A percentile compares a stretch with the other conserved stretches of the same genome.
Evolutionary conservation across 2,113 vertebrate species (phyloP).

Genomic region (Amphiprion ocellaris): DNA sequence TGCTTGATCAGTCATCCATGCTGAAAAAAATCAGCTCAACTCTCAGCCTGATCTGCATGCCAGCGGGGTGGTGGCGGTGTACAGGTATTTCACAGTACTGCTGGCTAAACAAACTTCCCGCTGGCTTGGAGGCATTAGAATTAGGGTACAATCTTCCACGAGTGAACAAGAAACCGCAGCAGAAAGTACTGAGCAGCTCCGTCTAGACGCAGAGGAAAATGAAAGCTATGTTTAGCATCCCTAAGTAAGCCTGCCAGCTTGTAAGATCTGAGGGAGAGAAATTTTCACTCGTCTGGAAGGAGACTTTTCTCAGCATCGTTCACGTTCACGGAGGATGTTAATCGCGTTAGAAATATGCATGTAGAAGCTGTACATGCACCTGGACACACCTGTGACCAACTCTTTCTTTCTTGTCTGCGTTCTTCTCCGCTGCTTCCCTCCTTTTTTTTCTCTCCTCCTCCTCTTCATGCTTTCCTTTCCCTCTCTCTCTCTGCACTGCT

Average conservation of each 20-base stretch:
- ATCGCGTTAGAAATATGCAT: neutral
- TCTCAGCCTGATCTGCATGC: neutral
- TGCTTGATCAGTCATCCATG: slow-evolving; percentile 14
- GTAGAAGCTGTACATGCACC: slow-evolving; percentile 6
- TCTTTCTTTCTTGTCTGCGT: slow-evolving; percentile 17
- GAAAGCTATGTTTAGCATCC: slow-evolving; percentile 79
- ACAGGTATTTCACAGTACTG: slow-evolving; percentile 59
- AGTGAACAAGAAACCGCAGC: slow-evolving; percentile 69
- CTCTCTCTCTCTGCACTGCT: slow-evolving; percentile 57
- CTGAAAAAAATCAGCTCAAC: slow-evolving; percentile 36
- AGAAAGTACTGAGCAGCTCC: slow-evolving; percentile 53
- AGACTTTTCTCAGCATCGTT: slow-evolving; percentile 34
- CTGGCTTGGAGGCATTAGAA: slow-evolving; percentile 58
- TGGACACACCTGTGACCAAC: slow-evolving; percentile 61
- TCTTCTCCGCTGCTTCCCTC: slow-evolving; percentile 29
- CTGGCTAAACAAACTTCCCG: slow-evolving; percentile 61
- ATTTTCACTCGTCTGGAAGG: slow-evolving; percentile 57
- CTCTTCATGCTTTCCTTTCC: slow-evolving; percentile 17
- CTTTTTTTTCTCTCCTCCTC: slow-evolving; percentile 19
- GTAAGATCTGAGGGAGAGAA: slow-evolving; percentile 64
- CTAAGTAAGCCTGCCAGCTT: slow-evolving; percentile 68
- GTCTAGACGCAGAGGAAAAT: slow-evolving; percentile 79
- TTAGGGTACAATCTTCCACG: slow-evolving; percentile 60
- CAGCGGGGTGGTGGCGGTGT: neutral
- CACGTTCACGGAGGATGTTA: neutral